These are phyloP conservation scores for Drosophila histrio DNA, from an alignment of 2,888 invertebrate species.

Conservation along the genomic window DNA sequence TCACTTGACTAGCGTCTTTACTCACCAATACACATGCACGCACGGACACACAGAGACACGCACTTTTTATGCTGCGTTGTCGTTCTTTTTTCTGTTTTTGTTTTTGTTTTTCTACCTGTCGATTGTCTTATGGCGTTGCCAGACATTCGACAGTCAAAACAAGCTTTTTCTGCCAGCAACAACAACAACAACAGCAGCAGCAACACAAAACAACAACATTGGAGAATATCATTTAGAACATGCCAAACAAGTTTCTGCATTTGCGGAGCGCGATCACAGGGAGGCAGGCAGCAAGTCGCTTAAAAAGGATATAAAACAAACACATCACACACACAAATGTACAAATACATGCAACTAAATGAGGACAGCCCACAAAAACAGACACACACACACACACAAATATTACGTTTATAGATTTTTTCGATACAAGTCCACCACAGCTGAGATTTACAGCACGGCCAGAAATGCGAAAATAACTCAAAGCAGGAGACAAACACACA, in stretches of 20 bases:
- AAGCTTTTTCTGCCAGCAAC: constrained; percentile 55
- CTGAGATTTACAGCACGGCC: constrained; percentile 54
- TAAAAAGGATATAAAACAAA: constrained; percentile 67
- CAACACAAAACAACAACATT: constrained; percentile 24
- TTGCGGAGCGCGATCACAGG: constrained; percentile 37
- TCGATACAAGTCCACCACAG: constrained; percentile 49
- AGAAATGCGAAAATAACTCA: constrained; percentile 67
- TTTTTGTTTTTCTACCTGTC: constrained; percentile 62
- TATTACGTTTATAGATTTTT: constrained; percentile 53
- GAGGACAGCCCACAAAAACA: constrained; percentile 43
- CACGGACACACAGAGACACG: constrained; percentile 33
- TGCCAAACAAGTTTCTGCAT: constrained; percentile 72
- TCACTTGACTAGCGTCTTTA: constrained; percentile 54
- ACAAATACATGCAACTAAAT: constrained; percentile 37
- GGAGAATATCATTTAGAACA: constrained; percentile 70
- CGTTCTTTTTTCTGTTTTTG: constrained; percentile 34
- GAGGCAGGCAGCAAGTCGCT: constrained; percentile 44
- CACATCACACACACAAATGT: constrained; percentile 19
- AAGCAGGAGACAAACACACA: constrained; percentile 57
- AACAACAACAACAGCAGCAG: constrained; percentile 31
- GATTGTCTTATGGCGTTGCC: constrained; percentile 61
- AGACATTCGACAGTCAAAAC: constrained; percentile 65
- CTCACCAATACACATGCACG: constrained; percentile 14
- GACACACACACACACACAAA: constrained; percentile 11
- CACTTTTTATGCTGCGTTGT: constrained; percentile 54